Evolutionary conservation across 2,113 vertebrate species (phyloP).

Genomic region (Oxyura jamaicensis): DNA sequence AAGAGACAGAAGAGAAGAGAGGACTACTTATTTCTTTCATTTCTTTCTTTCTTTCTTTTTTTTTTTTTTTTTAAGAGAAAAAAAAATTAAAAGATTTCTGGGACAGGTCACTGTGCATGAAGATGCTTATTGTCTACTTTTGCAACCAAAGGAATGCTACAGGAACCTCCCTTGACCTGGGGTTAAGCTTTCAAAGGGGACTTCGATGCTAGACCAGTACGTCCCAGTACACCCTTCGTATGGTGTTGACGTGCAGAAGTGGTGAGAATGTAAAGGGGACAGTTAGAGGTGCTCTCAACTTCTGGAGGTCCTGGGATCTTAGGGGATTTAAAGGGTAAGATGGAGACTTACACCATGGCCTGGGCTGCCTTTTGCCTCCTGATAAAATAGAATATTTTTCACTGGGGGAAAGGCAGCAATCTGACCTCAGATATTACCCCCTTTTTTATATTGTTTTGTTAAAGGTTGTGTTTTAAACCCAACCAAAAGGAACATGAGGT

Average conservation of each 20-base stretch:
- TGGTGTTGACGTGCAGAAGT: background rate
- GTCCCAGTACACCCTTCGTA: background rate
- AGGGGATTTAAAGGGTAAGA: background rate
- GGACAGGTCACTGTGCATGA: background rate
- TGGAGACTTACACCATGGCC: background rate
- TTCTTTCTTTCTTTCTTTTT: background rate
- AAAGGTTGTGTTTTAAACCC: background rate
- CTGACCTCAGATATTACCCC: background rate
- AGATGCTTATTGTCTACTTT: background rate
- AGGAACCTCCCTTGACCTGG: background rate
- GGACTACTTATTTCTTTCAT: background rate
- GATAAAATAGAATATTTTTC: background rate
- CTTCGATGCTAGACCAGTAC: fast-evolving
- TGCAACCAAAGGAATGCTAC: background rate
- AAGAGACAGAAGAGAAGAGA: background rate
- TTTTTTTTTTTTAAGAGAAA: background rate
- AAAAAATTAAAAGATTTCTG: background rate
- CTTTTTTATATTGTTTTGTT: background rate
- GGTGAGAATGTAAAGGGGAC: background rate
- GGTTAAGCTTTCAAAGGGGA: background rate
- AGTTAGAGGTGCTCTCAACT: background rate
- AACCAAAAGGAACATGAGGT: background rate
- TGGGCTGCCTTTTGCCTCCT: background rate
- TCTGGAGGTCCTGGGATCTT: background rate
- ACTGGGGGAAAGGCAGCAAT: background rate